phyloP scores from a whole-genome alignment of 2,888 invertebrate genomes.

The Oscheius myriophilus region DNA sequence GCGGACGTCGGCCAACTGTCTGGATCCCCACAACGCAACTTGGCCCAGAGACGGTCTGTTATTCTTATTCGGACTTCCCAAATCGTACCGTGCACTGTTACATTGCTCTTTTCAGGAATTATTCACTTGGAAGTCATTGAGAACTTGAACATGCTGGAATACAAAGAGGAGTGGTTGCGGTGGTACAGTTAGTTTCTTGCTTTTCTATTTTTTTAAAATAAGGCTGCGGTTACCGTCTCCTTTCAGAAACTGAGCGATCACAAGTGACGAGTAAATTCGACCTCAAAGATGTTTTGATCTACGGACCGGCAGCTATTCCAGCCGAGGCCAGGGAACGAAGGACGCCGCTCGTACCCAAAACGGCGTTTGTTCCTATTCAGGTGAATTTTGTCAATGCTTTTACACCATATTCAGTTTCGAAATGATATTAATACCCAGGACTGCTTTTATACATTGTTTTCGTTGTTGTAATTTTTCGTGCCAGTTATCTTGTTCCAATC shows the following conservation, averaged over 20 bases:
- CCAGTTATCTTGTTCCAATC: too few relatives aligned
- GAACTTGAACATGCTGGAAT: conserved; percentile 65
- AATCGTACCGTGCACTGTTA: too few relatives aligned
- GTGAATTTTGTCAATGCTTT: too few relatives aligned
- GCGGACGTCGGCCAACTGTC: conserved; percentile 89
- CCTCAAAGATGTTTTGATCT: conserved; percentile 48
- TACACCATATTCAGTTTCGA: too few relatives aligned
- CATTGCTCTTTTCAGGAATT: conserved; percentile 83
- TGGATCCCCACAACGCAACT: conserved; percentile 76
- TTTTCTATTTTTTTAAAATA: not conserved
- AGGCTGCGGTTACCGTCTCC: not conserved
- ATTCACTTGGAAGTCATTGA: conserved; percentile 85
- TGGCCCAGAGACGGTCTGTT: conserved; percentile 35
- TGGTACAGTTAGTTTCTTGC: conserved; percentile 41
- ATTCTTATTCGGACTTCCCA: too few relatives aligned
- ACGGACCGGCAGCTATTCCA: conserved; percentile 56
- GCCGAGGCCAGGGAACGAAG: conserved; percentile 23
- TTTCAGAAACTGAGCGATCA: conserved; percentile 36
- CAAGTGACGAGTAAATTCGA: conserved; percentile 42
- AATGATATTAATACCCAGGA: too few relatives aligned
- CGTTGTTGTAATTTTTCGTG: too few relatives aligned
- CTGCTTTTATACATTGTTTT: too few relatives aligned
- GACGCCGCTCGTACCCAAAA: too few relatives aligned
- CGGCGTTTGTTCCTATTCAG: too few relatives aligned
- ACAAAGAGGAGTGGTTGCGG: conserved; percentile 42